Evolutionary conservation across 2,797 vertebrate species (phyloP).

Genomic region (Brachymystax lenok): DNA sequence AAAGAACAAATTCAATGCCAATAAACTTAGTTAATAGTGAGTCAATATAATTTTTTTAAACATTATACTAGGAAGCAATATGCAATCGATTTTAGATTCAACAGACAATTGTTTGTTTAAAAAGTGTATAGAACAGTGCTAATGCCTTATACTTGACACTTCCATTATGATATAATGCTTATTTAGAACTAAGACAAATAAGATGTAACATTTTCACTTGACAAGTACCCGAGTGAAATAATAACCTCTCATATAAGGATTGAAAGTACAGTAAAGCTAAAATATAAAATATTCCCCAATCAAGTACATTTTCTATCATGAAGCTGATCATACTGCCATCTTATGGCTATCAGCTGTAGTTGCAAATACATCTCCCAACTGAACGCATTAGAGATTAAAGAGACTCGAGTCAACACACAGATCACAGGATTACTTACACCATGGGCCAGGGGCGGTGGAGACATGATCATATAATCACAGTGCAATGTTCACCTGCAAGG

Average conservation of each 20-base stretch:
- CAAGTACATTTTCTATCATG: constrained; percentile 1
- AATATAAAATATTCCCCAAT: background rate
- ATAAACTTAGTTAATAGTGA: background rate
- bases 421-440: constrained; percentile 11
- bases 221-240: background rate
- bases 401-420: constrained; percentile 11
- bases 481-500: constrained; percentile 18
- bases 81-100: background rate
- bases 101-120: background rate
- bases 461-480: background rate
- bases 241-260: background rate
- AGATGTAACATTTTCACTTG: background rate
- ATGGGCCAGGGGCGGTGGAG: background rate
- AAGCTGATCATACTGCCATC: constrained; percentile 59
- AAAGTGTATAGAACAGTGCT: background rate
- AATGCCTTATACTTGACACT: background rate
- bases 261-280: background rate
- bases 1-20: background rate
- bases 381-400: constrained; percentile 6
- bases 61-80: background rate
- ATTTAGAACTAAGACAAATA: background rate
- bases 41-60: background rate
- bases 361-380: constrained; percentile 35
- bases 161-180: background rate
- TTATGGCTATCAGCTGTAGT: constrained; percentile 41